A percentile compares a stretch with the other conserved stretches of the same genome.
phyloP scores from a whole-genome alignment of 2,113 vertebrate genomes.

The Urocolius indicus region DNA sequence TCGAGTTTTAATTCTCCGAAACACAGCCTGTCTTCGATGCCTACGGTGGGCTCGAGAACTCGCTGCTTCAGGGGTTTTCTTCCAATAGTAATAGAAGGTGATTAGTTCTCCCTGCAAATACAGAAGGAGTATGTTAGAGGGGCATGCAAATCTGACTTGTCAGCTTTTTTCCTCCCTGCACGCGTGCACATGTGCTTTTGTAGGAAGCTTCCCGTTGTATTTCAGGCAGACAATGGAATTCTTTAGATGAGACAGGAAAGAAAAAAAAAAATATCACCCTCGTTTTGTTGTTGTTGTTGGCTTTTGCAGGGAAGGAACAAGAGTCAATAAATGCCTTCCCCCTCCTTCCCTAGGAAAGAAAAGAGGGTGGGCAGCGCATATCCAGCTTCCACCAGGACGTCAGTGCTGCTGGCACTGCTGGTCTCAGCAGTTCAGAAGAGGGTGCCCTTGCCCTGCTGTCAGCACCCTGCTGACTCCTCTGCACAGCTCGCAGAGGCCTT shows the following conservation, averaged over 20 bases:
- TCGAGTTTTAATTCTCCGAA: conserved; percentile 97
- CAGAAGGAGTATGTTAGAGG: conserved; percentile 13
- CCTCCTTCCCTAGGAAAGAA: neutral
- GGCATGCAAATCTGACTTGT: neutral
- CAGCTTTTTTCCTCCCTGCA: neutral
- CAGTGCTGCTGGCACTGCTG: neutral
- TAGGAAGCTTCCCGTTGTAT: neutral
- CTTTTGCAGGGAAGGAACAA: neutral
- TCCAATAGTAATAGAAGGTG: conserved; percentile 99
- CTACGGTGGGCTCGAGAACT: conserved; percentile 95
- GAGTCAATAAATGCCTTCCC: neutral
- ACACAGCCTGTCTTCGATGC: conserved; percentile 96
- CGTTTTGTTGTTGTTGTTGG: neutral
- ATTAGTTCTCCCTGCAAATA: conserved; percentile 92
- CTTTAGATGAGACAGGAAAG: neutral
- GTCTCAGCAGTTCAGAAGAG: neutral
- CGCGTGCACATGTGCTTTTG: rapidly evolving
- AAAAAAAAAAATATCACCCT: too few relatives aligned
- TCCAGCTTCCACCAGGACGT: neutral
- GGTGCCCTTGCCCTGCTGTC: neutral
- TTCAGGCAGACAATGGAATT: neutral
- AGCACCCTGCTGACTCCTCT: neutral
- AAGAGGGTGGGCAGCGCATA: neutral
- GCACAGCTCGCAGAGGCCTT: neutral
- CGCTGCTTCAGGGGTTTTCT: conserved; percentile 97